Evolutionary conservation across 2,888 invertebrate species (phyloP), one percentile per base, ranked within the genome.

Genomic region (Chrysolina americana): DNA sequence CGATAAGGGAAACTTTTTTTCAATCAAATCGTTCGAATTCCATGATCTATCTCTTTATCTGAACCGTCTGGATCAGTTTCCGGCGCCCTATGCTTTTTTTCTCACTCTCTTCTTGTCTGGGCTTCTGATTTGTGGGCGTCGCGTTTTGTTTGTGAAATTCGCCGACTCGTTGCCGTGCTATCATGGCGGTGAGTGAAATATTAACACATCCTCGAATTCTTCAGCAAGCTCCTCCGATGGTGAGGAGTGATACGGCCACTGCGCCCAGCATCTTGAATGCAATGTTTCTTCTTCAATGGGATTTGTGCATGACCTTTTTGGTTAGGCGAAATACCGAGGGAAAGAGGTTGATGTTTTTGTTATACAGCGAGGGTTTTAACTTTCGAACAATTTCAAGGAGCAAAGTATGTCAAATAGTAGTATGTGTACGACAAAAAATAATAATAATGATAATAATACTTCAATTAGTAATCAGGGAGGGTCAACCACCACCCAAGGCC

Each of bases 131-230:
- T 83, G 81, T 82, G 81, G 81, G 80, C 76, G 76, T 73, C 59
- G 36, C 68, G 63, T 62, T 41, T 50, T 80, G 81, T 83, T 82
- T 85, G 85, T 85, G 83, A 79, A 80, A 79, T 84, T 82, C 78
- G 82, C 85, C 84, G 84, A 83, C 81, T 72, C 80, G 76, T 78
- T 78, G 73, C 79, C 75, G 79, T 76, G 75, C 77, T 78, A 75
- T 36, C 76, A 76, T 79, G 77, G 81, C 81, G 81, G 81, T 84
- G 86, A 85, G 85, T 86, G 85, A 87, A 86, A 85, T 87, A 87
- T 87, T 86, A 85, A 85, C 83, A 84, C 86, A 83, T 84, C 83
- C 84, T 81, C 76, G 81, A 84, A 86, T 87, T 86, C 86, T 85
- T 82, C 82, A 81, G 78, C 84, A 84, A 84, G 83, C 86, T 86